Evolutionary conservation across 2,888 invertebrate species (phyloP).

Genomic region (Ametastegia equiseti): DNA sequence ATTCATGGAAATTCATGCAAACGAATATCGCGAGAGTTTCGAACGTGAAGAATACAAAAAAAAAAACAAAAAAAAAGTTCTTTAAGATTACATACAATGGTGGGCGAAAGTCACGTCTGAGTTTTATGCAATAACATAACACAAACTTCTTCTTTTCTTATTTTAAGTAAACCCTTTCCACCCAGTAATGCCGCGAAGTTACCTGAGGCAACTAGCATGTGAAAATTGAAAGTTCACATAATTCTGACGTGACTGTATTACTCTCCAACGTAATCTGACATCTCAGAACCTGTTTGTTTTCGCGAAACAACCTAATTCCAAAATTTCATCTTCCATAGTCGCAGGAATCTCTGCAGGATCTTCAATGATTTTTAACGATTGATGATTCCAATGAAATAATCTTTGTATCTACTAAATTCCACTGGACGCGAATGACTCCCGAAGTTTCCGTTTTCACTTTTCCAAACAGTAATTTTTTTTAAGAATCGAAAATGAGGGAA

Average conservation of each 20-base stretch:
- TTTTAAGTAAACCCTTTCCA: constrained; percentile 1
- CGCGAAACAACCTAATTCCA: background rate
- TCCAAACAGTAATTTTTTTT: background rate
- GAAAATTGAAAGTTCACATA: constrained; percentile 14
- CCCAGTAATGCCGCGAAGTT: background rate
- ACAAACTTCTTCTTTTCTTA: background rate
- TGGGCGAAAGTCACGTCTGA: constrained; percentile 25
- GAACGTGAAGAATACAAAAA: background rate
- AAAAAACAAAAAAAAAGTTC: background rate
- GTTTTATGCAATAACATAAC: background rate
- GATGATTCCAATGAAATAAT: too few relatives aligned
- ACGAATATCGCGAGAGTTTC: constrained; percentile 1
- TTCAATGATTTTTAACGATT: background rate
- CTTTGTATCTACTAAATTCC: background rate
- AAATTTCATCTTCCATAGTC: background rate
- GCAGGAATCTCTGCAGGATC: background rate
- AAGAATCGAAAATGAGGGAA: background rate
- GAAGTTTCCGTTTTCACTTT: background rate
- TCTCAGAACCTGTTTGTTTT: constrained; percentile 17
- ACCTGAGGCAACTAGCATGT: background rate
- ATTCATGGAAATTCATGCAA: constrained; percentile 34
- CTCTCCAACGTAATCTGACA: background rate
- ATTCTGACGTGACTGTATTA: constrained; percentile 36
- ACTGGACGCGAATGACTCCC: too few relatives aligned
- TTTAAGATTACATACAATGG: constrained; percentile 1